phyloP scores from a whole-genome alignment of 2,797 vertebrate species.

The Danio aesculapii region DNA sequence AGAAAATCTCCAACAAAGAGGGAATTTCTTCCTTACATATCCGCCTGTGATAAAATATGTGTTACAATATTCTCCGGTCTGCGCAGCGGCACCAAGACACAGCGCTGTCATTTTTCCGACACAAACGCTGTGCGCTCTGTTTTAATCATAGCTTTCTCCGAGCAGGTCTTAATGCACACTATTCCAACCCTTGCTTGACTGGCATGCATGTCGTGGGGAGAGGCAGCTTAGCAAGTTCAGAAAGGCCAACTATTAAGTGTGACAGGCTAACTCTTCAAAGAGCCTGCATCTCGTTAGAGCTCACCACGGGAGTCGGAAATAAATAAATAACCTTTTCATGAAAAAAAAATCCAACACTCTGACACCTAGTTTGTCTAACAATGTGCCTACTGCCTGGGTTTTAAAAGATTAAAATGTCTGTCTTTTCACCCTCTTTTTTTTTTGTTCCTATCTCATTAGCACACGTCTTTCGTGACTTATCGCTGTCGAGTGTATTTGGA shows the following conservation, averaged over 20 bases:
- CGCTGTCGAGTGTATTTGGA: constrained; percentile 75
- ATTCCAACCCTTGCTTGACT: constrained; percentile 50
- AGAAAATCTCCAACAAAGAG: constrained; percentile 39
- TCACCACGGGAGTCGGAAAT: constrained; percentile 64
- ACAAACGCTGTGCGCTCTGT: constrained; percentile 45
- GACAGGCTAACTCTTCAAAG: constrained; percentile 74
- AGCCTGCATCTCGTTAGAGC: constrained; percentile 75
- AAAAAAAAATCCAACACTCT: constrained; percentile 69
- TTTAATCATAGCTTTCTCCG: constrained; percentile 55
- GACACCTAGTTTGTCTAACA: constrained; percentile 79
- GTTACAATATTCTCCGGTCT: constrained; percentile 51
- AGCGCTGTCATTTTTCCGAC: constrained; percentile 35
- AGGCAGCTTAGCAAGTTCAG: constrained; percentile 58
- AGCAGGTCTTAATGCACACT: constrained; percentile 51
- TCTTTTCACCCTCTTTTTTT: constrained; percentile 52
- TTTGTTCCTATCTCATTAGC: constrained; percentile 78
- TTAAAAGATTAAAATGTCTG: constrained; percentile 81
- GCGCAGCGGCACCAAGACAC: constrained; percentile 35
- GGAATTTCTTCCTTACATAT: constrained; percentile 42
- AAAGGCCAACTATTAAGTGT: constrained; percentile 69
- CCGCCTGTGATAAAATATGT: constrained; percentile 52
- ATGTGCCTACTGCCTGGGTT: constrained; percentile 74
- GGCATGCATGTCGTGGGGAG: constrained; percentile 47
- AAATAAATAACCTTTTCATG: constrained; percentile 69
- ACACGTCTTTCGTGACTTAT: constrained; percentile 75